A percentile compares a stretch with the other conserved stretches of the same genome.
Evolutionary conservation across 2,113 vertebrate species (phyloP).

Genomic region (Xenopus tropicalis): UCB_Xtro_10.0 CM004446.2:90902501-90903000

Average conservation of each 20-base stretch:
- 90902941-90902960: too few species aligned
- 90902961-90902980: too few species aligned
- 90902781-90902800: background rate
- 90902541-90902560: too few species aligned
- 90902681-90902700: background rate
- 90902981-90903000: too few species aligned
- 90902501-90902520: background rate
- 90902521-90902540: too few species aligned
- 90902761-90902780: background rate
- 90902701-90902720: background rate
- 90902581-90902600: background rate
- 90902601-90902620: background rate
- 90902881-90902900: too few species aligned
- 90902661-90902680: background rate
- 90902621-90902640: background rate
- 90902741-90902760: background rate
- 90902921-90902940: too few species aligned
- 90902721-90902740: background rate
- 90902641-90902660: background rate
- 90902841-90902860: background rate
- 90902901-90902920: too few species aligned
- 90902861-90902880: background rate
- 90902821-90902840: too few species aligned
- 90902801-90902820: too few species aligned
- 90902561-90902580: background rate